A percentile compares a stretch with the other conserved stretches of the same genome.
phyloP scores from a whole-genome alignment of 2,113 vertebrate species.

The Emydocephalus ijimae region DNA sequence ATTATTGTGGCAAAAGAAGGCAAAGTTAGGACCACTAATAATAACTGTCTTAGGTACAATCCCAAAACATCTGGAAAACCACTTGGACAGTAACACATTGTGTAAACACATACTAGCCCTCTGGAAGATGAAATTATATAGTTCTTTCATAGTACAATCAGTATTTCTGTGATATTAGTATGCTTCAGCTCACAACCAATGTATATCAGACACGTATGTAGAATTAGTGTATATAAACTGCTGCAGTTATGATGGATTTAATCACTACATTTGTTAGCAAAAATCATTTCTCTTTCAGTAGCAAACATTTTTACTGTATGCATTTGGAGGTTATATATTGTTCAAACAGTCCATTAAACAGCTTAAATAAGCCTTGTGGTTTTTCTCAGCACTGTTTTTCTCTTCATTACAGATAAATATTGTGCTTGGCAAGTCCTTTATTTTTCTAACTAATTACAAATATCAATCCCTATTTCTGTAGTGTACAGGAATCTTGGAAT shows the following conservation, averaged over 20 bases:
- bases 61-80: background rate
- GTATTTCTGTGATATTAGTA: background rate
- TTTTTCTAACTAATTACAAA: conserved; percentile 7
- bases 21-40: background rate
- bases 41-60: background rate
- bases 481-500: conserved; percentile 21
- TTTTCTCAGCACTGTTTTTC: conserved; percentile 17
- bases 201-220: background rate
- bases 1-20: background rate
- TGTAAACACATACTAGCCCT: background rate
- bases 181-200: background rate
- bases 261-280: background rate
- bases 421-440: conserved; percentile 19
- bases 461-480: conserved; percentile 13
- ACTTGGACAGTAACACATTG: background rate
- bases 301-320: background rate
- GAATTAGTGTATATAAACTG: background rate
- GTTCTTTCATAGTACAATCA: background rate
- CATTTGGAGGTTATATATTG: background rate
- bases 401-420: background rate
- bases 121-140: background rate
- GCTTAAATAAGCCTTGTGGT: background rate
- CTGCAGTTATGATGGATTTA: background rate
- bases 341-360: background rate
- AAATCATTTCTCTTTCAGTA: background rate